Conservation (phyloP, 2,113 vertebrate genomes). For the Psittacara wagleri region DNA sequence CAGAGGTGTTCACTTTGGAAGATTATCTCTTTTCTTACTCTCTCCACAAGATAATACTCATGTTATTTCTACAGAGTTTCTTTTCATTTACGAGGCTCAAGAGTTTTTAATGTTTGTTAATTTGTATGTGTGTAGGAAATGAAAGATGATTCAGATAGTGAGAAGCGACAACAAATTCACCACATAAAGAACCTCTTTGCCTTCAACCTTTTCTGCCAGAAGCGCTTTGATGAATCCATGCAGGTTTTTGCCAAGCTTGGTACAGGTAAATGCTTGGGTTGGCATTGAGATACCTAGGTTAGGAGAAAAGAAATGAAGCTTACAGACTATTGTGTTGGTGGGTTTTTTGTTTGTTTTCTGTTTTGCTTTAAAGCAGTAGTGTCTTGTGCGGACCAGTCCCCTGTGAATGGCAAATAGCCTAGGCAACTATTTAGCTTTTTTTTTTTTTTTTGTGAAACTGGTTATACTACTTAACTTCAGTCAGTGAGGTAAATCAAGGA, state of each 20-base stretch:
- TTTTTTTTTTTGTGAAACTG: background rate
- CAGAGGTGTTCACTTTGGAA: background rate
- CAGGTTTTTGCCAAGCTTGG: constrained; percentile 97
- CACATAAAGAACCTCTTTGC: constrained; percentile 98
- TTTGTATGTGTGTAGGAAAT: constrained; percentile 82
- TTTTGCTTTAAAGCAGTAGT: background rate
- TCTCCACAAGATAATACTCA: background rate
- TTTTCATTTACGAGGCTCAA: rapidly evolving
- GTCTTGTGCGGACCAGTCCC: background rate
- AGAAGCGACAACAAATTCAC: constrained; percentile 95
- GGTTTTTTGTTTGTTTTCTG: background rate
- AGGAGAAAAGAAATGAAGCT: background rate
- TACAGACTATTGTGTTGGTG: background rate
- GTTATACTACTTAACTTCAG: background rate
- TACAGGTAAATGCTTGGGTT: constrained; percentile 82
- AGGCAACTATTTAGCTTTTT: background rate
- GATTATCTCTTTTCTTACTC: background rate
- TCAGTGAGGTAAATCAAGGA: background rate
- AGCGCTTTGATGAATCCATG: constrained; percentile 98
- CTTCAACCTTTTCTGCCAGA: constrained; percentile 98
- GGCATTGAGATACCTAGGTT: background rate
- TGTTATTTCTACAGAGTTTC: background rate
- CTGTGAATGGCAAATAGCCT: background rate
- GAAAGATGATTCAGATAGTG: constrained; percentile 95
- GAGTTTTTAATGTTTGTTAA: background rate